Conservation (phyloP, 2,888 invertebrate genomes). For the Tinea pellionella region DNA sequence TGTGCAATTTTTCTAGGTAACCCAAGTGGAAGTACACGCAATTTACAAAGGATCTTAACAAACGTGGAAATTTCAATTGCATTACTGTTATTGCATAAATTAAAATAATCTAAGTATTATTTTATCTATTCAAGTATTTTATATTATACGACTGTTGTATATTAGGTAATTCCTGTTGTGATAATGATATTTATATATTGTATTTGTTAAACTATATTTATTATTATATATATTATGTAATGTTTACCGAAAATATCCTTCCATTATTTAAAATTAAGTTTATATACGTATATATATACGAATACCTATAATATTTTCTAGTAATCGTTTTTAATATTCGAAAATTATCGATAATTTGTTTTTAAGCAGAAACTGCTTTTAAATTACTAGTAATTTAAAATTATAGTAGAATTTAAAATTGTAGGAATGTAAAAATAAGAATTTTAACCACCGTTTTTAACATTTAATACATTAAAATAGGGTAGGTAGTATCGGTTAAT, state of each 20-base stretch:
- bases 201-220: constrained; percentile 20
- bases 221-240: neutral
- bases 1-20: constrained; percentile 60
- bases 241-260: neutral
- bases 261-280: constrained; percentile 5
- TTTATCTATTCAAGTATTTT: neutral
- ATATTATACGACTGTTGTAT: constrained; percentile 43
- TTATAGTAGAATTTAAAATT: neutral
- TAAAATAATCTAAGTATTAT: constrained; percentile 22
- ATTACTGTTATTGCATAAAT: constrained; percentile 34
- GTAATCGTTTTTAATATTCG: neutral
- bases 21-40: constrained; percentile 63
- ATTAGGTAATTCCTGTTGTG: constrained; percentile 55
- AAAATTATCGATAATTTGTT: neutral
- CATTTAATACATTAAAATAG: neutral
- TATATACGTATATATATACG: neutral
- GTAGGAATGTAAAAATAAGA: neutral
- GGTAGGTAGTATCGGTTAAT: constrained; percentile 26
- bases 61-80: constrained; percentile 48
- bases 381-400: neutral
- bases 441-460: constrained; percentile 2
- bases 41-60: constrained; percentile 51
- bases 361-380: constrained; percentile 6
- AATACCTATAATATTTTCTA: neutral
- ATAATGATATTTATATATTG: constrained; percentile 60